These are phyloP conservation scores for Urocyon cinereoargenteus DNA, from an alignment of 2,797 vertebrate species.

Conservation along the genomic window DNA sequence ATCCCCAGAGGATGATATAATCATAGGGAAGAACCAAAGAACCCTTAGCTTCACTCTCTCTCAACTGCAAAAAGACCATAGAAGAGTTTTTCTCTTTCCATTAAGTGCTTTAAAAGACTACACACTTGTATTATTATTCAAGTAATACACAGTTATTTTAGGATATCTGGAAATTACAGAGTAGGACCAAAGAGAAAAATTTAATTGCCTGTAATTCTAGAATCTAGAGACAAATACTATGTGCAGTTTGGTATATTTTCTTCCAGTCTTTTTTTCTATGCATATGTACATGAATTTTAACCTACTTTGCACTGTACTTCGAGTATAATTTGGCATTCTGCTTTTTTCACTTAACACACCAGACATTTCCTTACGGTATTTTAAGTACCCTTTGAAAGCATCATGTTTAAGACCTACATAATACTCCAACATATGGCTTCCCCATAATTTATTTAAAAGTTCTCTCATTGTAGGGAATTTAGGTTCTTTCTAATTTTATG, in stretches of 20 bases:
- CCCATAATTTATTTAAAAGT: neutral
- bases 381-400: slow-evolving; percentile 7
- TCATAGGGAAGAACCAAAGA: neutral
- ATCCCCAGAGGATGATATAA: neutral
- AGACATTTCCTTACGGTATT: neutral
- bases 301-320: neutral
- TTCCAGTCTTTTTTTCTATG: neutral
- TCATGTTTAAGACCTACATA: neutral
- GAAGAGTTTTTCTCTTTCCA: neutral
- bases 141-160: neutral
- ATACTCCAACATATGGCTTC: neutral
- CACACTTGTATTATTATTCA: neutral
- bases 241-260: neutral
- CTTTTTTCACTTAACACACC: neutral
- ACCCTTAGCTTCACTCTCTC: neutral
- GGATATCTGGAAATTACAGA: slow-evolving; percentile 48
- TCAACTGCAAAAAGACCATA: neutral
- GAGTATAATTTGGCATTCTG: neutral
- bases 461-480: neutral
- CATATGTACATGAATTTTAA: neutral
- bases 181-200: neutral
- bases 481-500: slow-evolving; percentile 8
- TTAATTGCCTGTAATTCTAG: slow-evolving; percentile 4
- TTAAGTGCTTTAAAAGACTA: slow-evolving; percentile 9
- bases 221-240: neutral